These are phyloP conservation scores for Pinna nobilis DNA, from an alignment of 1,140 invertebrate species.

Conservation along the genomic window DNA sequence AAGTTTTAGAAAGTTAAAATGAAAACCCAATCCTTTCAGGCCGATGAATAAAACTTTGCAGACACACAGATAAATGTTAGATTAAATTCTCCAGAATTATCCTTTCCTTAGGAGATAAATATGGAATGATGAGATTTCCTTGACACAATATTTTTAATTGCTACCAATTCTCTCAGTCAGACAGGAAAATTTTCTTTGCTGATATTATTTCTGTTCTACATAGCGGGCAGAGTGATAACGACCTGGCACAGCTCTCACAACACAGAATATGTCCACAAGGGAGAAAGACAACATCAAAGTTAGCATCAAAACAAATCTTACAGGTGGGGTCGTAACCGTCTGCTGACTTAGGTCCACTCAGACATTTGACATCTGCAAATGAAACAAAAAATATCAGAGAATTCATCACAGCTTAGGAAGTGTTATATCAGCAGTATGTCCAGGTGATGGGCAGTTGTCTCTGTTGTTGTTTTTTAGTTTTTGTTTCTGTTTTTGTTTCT, in stretches of 20 bases:
- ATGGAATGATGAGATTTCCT: no score
- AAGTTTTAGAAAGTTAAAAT: no score
- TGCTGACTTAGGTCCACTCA: background rate
- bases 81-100: no score
- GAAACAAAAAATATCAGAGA: background rate
- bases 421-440: background rate
- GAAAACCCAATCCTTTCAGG: no score
- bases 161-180: no score
- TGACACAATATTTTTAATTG: no score
- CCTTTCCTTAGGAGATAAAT: no score
- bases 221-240: slow-evolving; percentile 14
- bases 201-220: slow-evolving; percentile 2
- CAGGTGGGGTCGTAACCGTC: slow-evolving; percentile 14
- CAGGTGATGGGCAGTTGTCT: background rate
- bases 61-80: no score
- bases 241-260: slow-evolving; percentile 22
- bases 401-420: background rate
- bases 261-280: slow-evolving; percentile 29
- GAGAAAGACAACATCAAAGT: slow-evolving; percentile 15
- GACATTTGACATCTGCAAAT: slow-evolving; percentile 3
- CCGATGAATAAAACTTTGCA: no score
- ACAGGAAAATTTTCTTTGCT: slow-evolving; percentile 15
- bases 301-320: slow-evolving; percentile 26
- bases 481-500: background rate
- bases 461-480: background rate